Conservation (phyloP, 1,140 invertebrate species). For the Theocolax elegans region DNA sequence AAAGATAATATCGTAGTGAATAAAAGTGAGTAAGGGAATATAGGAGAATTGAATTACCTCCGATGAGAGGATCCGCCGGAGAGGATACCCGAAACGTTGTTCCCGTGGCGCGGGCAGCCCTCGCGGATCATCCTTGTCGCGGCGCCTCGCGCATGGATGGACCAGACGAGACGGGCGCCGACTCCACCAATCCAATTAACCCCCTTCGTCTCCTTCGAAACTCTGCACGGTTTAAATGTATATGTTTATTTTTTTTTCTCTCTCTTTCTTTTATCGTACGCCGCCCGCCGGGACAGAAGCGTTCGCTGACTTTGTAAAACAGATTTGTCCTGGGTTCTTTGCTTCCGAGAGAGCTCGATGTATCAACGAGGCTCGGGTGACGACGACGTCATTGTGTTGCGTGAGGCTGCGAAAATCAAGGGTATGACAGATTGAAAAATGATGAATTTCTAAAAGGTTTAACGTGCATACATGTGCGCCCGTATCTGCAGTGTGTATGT, state of each 20-base stretch:
- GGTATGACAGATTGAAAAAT: constrained; percentile 24
- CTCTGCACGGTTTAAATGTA: too few relatives aligned
- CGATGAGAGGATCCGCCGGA: not conserved
- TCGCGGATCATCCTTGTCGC: constrained; percentile 21
- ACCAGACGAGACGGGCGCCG: not conserved
- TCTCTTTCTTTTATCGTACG: too few relatives aligned
- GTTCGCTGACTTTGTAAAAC: not conserved
- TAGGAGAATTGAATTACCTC: constrained; percentile 17
- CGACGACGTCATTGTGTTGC: not conserved
- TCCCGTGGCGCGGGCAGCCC: constrained; percentile 8
- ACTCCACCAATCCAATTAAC: not conserved
- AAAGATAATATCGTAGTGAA: too few relatives aligned
- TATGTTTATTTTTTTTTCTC: too few relatives aligned
- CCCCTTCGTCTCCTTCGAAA: not conserved
- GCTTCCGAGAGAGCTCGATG: too few relatives aligned
- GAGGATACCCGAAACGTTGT: constrained; percentile 11
- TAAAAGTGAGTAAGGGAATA: too few relatives aligned
- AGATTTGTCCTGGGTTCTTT: constrained; percentile 1
- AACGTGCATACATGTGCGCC: too few relatives aligned
- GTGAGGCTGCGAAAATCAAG: not conserved
- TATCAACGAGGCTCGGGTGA: constrained; percentile 15
- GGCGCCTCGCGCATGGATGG: constrained; percentile 16
- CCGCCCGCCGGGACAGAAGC: not conserved
- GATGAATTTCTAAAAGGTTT: too few relatives aligned
- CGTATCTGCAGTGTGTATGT: too few relatives aligned